Percentiles rank a stretch among this genome's conserved stretches.
Evolutionary conservation across 2,888 invertebrate species (phyloP).

Genomic region (Carterocephalus palaemon): DNA sequence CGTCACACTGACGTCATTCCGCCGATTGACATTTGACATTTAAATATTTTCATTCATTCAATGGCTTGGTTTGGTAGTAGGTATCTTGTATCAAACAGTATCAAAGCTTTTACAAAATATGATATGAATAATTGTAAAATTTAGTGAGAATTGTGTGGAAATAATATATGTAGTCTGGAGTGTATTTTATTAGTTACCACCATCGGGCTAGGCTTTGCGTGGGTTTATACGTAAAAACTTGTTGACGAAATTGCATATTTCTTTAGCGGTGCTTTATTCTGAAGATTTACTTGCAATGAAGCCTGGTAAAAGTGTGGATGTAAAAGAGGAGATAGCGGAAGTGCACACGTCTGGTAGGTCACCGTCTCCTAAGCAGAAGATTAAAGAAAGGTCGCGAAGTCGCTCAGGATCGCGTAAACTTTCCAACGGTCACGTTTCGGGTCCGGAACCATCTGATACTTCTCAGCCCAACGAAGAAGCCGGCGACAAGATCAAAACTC

Average conservation of each 20-base stretch:
- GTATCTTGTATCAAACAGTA: no score
- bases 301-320: conserved; percentile 61
- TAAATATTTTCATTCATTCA: no score
- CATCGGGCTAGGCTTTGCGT: not conserved
- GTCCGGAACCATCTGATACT: conserved; percentile 36
- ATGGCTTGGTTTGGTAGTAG: conserved; percentile 35
- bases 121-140: not conserved
- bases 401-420: conserved; percentile 60
- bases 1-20: conserved; percentile 68
- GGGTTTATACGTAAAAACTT: conserved; percentile 4
- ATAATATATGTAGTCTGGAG: conserved; percentile 7
- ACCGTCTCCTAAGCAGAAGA: conserved; percentile 64
- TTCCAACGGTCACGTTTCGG: conserved; percentile 58
- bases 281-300: conserved; percentile 49
- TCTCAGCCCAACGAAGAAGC: conserved; percentile 34
- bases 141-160: conserved; percentile 2
- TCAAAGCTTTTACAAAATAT: conserved; percentile 33
- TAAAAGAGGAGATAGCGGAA: conserved; percentile 67
- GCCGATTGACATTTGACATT: conserved; percentile 46
- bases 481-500: conserved; percentile 55
- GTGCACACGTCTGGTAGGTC: conserved; percentile 63
- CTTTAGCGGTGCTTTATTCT: conserved; percentile 9
- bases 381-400: conserved; percentile 52
- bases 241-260: not conserved
- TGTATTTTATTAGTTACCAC: conserved; percentile 1